Evolutionary conservation across 1,140 invertebrate genomes (phyloP), one percentile per base, ranked within the genome.

Genomic region (Hylaeus anthracinus): DNA sequence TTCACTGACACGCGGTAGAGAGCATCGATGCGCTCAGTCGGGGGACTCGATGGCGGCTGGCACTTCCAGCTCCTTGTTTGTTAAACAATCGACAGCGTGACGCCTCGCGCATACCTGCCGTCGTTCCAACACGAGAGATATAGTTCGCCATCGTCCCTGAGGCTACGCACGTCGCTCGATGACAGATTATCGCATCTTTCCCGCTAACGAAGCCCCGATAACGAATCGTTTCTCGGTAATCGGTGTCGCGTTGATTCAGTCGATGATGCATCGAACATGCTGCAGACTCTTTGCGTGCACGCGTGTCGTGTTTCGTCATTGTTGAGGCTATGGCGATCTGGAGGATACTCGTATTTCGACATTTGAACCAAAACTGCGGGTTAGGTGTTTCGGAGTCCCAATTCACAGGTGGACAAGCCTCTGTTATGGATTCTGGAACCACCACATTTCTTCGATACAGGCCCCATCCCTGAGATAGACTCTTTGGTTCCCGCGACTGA

Each of bases 71-170:
- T 58, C 37, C 64, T 77, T 72, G 63, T 53, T 64, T 71, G 80
- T 75, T 72, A 55, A 78, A 77, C 83, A 67, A 76, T 82, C 73
- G 83, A 85, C 81, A 67, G 70, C 64, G 61, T 60, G 64, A 84
- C 43, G 58, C 12, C 5, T 37, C 10, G 61, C 45, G 53, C 48
- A 43, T 58, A 79, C 77, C 41, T 51, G 37, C 37, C 43, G 63
- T 51, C 58, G 53, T 67, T 63, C 39, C n/a, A 56, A 70, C 69
- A 9, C 70, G 61, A 10, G 9, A 80, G 72, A 67, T 72, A 56
- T 39, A 26, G 77, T 45, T 48, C 60, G 64, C 55, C 26, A 10
- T 14, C 8, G 45, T 5, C 56, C 43, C 2, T 37, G 48, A 77
- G 58, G 55, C 63, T 15, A 61, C 10, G 56, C 8, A 26, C 26